phyloP scores from a whole-genome alignment of 2,113 vertebrate genomes.

The Cercopithecus mona region DNA sequence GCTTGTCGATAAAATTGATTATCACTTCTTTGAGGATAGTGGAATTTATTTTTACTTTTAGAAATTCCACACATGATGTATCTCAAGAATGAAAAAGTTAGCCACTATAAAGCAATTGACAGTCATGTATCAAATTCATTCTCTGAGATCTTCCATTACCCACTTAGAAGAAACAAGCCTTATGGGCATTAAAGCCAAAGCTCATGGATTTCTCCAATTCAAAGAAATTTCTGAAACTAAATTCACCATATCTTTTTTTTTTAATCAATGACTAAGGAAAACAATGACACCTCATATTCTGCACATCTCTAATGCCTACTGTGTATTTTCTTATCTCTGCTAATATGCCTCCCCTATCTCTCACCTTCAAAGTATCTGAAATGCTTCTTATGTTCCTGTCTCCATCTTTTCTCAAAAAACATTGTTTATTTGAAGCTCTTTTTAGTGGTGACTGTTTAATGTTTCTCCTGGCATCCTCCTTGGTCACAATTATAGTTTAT shows the following conservation, averaged over 20 bases:
- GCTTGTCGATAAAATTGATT: background rate
- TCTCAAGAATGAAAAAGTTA: background rate
- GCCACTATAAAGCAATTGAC: background rate
- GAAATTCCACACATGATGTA: background rate
- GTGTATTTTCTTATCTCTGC: background rate
- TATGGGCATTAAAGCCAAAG: background rate
- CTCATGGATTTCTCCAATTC: background rate
- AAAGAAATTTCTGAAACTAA: background rate
- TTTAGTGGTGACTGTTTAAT: background rate
- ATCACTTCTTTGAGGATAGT: background rate
- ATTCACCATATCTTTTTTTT: background rate
- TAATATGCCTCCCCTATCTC: background rate
- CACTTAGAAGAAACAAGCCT: background rate
- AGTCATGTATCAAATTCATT: background rate
- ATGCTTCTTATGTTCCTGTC: background rate
- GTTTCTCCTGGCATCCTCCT: background rate
- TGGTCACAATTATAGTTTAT: background rate
- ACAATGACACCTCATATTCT: too few relatives aligned
- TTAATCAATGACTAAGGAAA: background rate
- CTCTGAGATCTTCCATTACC: background rate
- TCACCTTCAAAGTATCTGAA: background rate
- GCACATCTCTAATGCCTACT: background rate
- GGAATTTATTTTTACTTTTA: background rate
- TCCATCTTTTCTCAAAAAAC: background rate
- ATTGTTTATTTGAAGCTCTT: background rate